Conservation (phyloP, 1,140 invertebrate species). For the Leptopilina boulardi region DNA sequence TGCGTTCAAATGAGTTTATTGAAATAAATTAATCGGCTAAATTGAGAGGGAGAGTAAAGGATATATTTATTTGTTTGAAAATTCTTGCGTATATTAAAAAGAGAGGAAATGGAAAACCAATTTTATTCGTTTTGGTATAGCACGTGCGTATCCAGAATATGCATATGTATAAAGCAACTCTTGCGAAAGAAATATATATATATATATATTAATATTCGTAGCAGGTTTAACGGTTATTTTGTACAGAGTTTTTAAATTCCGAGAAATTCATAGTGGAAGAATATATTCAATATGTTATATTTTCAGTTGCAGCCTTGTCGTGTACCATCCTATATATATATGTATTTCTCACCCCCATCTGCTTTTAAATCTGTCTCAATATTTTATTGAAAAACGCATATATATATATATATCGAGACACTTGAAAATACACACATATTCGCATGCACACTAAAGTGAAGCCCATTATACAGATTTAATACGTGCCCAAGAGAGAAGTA, state of each 20-base stretch:
- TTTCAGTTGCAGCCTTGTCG: slow-evolving; percentile 48
- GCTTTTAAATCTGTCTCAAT: slow-evolving; percentile 62
- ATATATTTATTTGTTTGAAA: slow-evolving; percentile 8
- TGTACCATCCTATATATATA: too few species aligned
- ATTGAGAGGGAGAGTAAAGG: not conserved
- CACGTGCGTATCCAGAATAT: slow-evolving; percentile 18
- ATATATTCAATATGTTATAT: slow-evolving; percentile 68
- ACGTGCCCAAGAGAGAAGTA: slow-evolving; percentile 49
- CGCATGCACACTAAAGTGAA: slow-evolving; percentile 34
- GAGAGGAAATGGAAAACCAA: not conserved
- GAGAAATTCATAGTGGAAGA: slow-evolving; percentile 48
- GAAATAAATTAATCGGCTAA: not conserved
- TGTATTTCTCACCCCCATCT: slow-evolving; percentile 39
- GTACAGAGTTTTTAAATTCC: slow-evolving; percentile 59
- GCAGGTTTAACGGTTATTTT: slow-evolving; percentile 61
- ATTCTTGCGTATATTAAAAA: not conserved
- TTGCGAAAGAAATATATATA: slow-evolving; percentile 8
- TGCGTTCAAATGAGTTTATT: not conserved
- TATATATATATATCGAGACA: slow-evolving; percentile 63
- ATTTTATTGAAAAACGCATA: slow-evolving; percentile 69
- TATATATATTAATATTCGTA: slow-evolving; percentile 59
- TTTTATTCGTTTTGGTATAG: slow-evolving; percentile 6
- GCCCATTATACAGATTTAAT: slow-evolving; percentile 26
- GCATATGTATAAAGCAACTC: slow-evolving; percentile 19
- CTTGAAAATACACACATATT: slow-evolving; percentile 42